Conservation (phyloP, 92 coral and sea anemone genomes). For the Heteractis magnifica region DNA sequence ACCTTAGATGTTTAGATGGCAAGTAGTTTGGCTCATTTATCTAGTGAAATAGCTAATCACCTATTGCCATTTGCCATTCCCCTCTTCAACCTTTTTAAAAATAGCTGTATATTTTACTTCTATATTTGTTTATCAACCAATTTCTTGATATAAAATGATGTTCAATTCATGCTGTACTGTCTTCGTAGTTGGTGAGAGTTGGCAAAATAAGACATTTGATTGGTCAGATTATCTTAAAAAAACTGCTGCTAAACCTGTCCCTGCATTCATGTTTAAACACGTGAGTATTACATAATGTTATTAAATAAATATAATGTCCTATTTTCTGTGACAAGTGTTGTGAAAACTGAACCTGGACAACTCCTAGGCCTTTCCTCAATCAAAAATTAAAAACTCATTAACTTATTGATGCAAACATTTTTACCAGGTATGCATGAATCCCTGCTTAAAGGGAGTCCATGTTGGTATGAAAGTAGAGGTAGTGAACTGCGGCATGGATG, state of each 20-base stretch:
- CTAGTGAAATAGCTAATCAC: too few species aligned
- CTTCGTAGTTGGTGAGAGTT: slow-evolving; percentile 70
- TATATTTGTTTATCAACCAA: background rate
- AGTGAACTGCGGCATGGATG: slow-evolving; percentile 87
- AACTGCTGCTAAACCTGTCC: slow-evolving; percentile 86
- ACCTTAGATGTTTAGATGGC: too few species aligned
- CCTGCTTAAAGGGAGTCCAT: slow-evolving; percentile 96
- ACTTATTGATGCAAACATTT: background rate
- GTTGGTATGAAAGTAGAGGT: slow-evolving; percentile 99
- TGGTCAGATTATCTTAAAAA: slow-evolving; percentile 94
- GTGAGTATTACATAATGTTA: slow-evolving; percentile 45
- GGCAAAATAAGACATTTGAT: slow-evolving; percentile 96
- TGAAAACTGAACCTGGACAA: too few species aligned
- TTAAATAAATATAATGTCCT: background rate
- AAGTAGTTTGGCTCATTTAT: too few species aligned
- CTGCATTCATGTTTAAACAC: slow-evolving; percentile 85
- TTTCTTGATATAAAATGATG: background rate
- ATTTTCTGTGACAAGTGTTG: background rate
- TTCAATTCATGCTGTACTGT: background rate
- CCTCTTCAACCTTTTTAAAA: too few species aligned
- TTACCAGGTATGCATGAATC: slow-evolving; percentile 80
- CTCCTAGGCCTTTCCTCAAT: too few species aligned
- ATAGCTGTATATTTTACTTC: too few species aligned
- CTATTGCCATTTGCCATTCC: too few species aligned
- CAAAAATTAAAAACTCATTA: too few species aligned